These are phyloP conservation scores for Philhelius pedissequus DNA, from an alignment of 2,888 invertebrate genomes.

Conservation along the genomic window DNA sequence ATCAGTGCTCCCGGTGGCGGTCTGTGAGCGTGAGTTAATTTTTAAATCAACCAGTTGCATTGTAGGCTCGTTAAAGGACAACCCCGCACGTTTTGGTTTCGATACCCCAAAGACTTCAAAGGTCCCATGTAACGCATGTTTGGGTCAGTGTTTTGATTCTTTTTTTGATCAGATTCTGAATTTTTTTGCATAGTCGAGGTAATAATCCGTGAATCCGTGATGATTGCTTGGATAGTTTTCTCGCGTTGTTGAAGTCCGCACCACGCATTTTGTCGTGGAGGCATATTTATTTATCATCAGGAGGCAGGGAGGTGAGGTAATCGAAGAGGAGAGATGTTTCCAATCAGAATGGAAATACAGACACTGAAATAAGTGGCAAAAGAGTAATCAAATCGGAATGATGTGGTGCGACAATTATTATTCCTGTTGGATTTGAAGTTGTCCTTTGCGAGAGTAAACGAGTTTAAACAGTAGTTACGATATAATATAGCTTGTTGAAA, in stretches of 20 bases:
- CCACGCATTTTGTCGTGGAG: not conserved
- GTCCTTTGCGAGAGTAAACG: not conserved
- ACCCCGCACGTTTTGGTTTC: slow-evolving; percentile 24
- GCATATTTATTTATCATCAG: slow-evolving; percentile 28
- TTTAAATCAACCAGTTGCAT: slow-evolving; percentile 49
- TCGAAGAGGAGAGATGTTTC: not conserved
- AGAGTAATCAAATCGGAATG: slow-evolving; percentile 35
- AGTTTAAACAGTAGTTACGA: not conserved
- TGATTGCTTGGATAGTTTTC: slow-evolving; percentile 55
- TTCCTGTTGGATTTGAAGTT: not conserved
- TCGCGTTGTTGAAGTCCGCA: not conserved
- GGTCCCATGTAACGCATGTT: slow-evolving; percentile 44
- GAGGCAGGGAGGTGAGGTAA: too few relatives aligned
- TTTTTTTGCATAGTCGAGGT: slow-evolving; percentile 59
- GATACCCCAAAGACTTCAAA: slow-evolving; percentile 12
- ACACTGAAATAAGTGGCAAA: slow-evolving; percentile 23
- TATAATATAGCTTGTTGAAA: not conserved
- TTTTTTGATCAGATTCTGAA: slow-evolving; percentile 49
- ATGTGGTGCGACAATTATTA: slow-evolving; percentile 50
- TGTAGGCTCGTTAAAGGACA: slow-evolving; percentile 53
- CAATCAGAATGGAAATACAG: slow-evolving; percentile 10
- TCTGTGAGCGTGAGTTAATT: slow-evolving; percentile 50
- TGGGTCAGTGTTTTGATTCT: slow-evolving; percentile 37
- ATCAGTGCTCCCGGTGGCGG: not conserved
- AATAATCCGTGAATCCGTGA: slow-evolving; percentile 65